phyloP scores from a whole-genome alignment of 2,113 vertebrate species.

The Lagopus leucura region DNA sequence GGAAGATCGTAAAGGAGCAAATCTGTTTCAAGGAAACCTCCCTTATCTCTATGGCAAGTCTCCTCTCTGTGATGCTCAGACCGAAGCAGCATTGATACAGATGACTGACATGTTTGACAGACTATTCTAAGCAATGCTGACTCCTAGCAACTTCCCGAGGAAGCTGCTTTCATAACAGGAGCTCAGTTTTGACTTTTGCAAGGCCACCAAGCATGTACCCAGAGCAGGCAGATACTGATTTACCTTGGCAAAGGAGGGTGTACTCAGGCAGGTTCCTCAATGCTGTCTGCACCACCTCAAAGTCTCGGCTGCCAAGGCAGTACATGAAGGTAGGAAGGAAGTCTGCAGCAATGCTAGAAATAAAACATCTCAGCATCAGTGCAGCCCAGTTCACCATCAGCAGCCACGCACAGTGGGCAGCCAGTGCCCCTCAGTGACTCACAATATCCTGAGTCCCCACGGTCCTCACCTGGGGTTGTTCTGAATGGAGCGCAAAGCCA shows the following conservation, averaged over 20 bases:
- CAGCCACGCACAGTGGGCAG: background rate
- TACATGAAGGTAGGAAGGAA: slow-evolving; percentile 98
- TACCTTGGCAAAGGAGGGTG: slow-evolving; percentile 95
- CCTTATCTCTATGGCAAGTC: background rate
- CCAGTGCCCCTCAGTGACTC: background rate
- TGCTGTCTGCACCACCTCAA: slow-evolving; percentile 94
- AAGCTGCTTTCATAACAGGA: background rate
- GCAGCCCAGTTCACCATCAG: background rate
- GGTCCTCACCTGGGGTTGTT: slow-evolving; percentile 89
- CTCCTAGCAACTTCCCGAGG: background rate
- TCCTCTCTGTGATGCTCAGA: background rate
- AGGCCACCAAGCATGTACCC: background rate
- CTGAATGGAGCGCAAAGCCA: slow-evolving; percentile 94
- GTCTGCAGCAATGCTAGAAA: slow-evolving; percentile 87
- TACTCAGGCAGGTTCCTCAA: slow-evolving; percentile 95
- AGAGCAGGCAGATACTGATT: background rate
- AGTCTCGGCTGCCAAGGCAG: slow-evolving; percentile 94
- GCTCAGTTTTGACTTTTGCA: background rate
- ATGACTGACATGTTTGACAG: background rate
- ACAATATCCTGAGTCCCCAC: accelerated
- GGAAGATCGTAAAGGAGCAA: background rate
- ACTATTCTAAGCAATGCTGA: background rate
- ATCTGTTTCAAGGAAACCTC: background rate
- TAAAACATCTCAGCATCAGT: background rate
- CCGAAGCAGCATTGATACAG: background rate